Percentiles rank a stretch among this genome's conserved stretches.
phyloP scores from a whole-genome alignment of 1,140 invertebrate species.

The Ylistrum balloti region DNA sequence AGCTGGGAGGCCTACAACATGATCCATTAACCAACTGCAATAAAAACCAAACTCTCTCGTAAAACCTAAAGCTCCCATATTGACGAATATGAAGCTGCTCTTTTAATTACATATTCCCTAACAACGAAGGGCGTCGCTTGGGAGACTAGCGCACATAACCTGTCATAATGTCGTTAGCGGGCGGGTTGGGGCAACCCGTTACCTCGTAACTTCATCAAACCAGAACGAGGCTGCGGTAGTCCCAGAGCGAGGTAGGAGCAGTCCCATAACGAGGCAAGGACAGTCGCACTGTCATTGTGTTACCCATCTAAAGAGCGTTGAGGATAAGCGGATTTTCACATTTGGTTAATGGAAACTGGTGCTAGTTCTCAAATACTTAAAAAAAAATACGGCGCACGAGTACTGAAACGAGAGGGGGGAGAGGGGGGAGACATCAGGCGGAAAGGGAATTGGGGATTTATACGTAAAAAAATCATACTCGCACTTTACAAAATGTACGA shows the following conservation, averaged over 20 bases:
- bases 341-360: slow-evolving; percentile 6
- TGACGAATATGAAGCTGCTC: not conserved
- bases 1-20: not conserved
- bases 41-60: slow-evolving; percentile 24
- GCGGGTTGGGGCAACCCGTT: not conserved
- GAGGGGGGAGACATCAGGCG: not conserved
- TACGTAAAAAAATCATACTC: too few species aligned
- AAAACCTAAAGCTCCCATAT: not conserved
- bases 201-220: slow-evolving; percentile 22
- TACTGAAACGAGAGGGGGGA: not conserved
- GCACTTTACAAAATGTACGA: too few species aligned
- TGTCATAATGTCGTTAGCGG: slow-evolving; percentile 38
- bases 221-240: not conserved
- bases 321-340: slow-evolving; percentile 19
- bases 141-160: slow-evolving; percentile 22
- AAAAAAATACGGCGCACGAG: not conserved
- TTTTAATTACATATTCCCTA: slow-evolving; percentile 40
- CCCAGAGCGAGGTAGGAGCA: not conserved
- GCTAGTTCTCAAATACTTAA: not conserved
- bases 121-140: not conserved
- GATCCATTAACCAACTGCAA: not conserved
- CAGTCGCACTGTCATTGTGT: not conserved
- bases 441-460: not conserved
- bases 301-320: not conserved
- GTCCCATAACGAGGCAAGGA: not conserved